These are phyloP conservation scores for Therioaphis trifolii DNA, from an alignment of 2,888 invertebrate genomes.

Conservation along the genomic window DNA sequence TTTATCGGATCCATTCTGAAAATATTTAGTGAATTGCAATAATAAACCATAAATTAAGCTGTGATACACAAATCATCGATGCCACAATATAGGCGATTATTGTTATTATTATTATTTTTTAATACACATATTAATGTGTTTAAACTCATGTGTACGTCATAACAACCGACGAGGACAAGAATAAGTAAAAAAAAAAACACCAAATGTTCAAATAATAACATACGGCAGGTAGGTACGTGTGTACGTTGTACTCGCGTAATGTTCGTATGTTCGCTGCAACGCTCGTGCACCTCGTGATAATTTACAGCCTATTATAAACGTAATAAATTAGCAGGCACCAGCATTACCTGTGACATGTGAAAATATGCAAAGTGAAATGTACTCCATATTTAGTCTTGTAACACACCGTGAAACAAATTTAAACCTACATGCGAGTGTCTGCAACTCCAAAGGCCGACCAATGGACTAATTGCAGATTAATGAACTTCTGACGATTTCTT, in stretches of 20 bases:
- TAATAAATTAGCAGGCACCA: neutral
- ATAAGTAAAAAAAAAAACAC: slow-evolving; percentile 39
- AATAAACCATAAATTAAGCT: no score
- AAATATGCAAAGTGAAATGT: slow-evolving; percentile 35
- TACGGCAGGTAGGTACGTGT: neutral
- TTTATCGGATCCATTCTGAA: no score
- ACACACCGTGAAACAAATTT: slow-evolving; percentile 21
- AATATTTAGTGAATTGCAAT: no score
- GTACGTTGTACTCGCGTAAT: neutral
- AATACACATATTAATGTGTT: no score
- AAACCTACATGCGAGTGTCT: neutral
- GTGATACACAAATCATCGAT: no score
- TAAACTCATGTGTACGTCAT: no score
- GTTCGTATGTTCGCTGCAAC: neutral
- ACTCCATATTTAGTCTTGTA: slow-evolving; percentile 13
- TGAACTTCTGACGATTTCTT: neutral
- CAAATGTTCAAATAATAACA: slow-evolving; percentile 41
- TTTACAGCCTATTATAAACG: slow-evolving; percentile 20
- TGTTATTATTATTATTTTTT: no score
- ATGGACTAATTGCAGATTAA: neutral
- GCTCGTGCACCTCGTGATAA: slow-evolving; percentile 23
- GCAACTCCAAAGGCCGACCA: slow-evolving; percentile 21
- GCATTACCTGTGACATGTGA: neutral
- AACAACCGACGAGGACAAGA: neutral
- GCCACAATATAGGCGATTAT: no score